phyloP scores from a whole-genome alignment of 53 echinoderm and acorn worm species.

The Echinarachnius parma region DNA sequence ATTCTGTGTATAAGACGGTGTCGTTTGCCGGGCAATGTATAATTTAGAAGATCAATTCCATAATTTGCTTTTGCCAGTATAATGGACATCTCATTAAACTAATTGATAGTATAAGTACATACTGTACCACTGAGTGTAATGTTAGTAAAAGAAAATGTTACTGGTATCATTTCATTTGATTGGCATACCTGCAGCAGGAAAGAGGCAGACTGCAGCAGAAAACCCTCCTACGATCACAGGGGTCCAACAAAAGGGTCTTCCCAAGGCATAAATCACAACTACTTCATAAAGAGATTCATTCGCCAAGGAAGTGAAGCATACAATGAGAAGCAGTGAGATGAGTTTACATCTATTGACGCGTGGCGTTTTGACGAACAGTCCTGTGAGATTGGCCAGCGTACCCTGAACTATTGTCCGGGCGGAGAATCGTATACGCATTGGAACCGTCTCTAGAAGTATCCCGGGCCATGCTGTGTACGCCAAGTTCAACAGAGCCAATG shows the following conservation, averaged over 20 bases:
- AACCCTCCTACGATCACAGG: constrained; percentile 30
- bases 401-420: constrained; percentile 25
- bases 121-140: no score
- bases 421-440: not conserved
- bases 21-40: no score
- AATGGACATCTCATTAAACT: no score
- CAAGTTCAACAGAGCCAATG: constrained; percentile 19
- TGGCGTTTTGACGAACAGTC: constrained; percentile 4
- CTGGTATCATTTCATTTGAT: no score
- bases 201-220: constrained; percentile 5
- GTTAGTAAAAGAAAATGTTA: no score
- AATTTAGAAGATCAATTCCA: no score
- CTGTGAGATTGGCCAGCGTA: constrained; percentile 14
- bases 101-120: no score
- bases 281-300: constrained; percentile 35
- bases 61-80: no score
- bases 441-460: constrained; percentile 42
- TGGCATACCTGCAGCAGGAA: constrained; percentile 31
- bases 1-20: no score
- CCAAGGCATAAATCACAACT: constrained; percentile 43
- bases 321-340: constrained; percentile 21
- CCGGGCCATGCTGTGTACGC: constrained; percentile 46
- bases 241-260: constrained; percentile 57
- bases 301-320: constrained; percentile 12
- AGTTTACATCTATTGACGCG: constrained; percentile 23